Conservation (phyloP, 2,888 invertebrate genomes). For the Scaptomyza reducta region DNA sequence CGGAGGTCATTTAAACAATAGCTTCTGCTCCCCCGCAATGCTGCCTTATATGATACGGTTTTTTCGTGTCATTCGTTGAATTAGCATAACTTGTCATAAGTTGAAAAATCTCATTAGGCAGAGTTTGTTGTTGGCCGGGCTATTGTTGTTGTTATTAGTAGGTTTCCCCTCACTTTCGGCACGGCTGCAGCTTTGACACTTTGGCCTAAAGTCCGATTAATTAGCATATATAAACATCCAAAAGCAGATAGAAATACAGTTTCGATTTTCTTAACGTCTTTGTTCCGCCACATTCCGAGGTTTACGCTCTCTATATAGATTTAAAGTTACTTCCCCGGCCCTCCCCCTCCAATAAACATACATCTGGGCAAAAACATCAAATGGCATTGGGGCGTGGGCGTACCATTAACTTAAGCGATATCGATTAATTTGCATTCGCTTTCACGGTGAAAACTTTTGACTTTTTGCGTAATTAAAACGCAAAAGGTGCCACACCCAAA, state of each 20-base stretch:
- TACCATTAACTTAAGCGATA: conserved; percentile 68
- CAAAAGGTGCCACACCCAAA: conserved; percentile 75
- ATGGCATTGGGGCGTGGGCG: conserved; percentile 40
- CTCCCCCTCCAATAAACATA: neutral
- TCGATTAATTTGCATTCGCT: conserved; percentile 76
- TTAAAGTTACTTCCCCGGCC: conserved; percentile 14
- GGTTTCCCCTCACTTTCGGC: conserved; percentile 68
- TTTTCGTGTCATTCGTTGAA: conserved; percentile 50
- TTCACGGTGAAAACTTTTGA: conserved; percentile 57
- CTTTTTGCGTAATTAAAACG: conserved; percentile 74
- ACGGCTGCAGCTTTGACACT: conserved; percentile 15
- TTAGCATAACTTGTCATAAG: conserved; percentile 80
- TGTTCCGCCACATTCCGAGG: conserved; percentile 20
- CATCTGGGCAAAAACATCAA: conserved; percentile 39
- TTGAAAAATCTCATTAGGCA: conserved; percentile 78
- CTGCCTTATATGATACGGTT: conserved; percentile 48
- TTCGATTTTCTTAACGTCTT: conserved; percentile 36
- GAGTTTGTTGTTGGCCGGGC: conserved; percentile 33
- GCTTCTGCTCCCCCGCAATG: conserved; percentile 53
- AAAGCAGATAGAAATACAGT: conserved; percentile 31
- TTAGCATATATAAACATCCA: conserved; percentile 71
- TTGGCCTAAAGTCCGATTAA: conserved; percentile 57
- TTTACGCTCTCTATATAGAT: conserved; percentile 28
- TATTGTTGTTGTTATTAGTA: conserved; percentile 13
- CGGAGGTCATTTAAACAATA: conserved; percentile 28